Conservation (phyloP, 2,113 vertebrate species). For the Gambusia holbrooki region DNA sequence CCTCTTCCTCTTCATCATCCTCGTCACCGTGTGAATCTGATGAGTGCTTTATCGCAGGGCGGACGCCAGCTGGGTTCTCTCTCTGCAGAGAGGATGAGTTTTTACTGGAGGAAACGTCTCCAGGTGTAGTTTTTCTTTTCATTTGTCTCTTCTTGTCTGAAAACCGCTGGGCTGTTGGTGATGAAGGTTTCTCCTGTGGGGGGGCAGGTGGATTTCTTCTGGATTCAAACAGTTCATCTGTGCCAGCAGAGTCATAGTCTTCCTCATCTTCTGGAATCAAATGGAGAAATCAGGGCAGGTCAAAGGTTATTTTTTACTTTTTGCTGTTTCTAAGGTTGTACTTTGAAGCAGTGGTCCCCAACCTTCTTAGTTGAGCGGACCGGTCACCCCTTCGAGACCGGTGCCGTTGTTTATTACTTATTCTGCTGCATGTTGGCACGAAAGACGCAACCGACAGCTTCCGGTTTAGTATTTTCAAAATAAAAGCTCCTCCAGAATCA, state of each 20-base stretch:
- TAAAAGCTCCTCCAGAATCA: too few species aligned
- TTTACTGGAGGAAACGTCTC: slow-evolving; percentile 63
- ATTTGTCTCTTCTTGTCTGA: slow-evolving; percentile 9
- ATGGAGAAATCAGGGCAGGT: not conserved
- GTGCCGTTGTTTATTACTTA: too few species aligned
- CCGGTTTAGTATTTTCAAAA: too few species aligned
- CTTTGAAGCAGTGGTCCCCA: not conserved
- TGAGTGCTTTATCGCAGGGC: not conserved
- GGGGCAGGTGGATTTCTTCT: slow-evolving; percentile 47
- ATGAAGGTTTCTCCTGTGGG: not conserved
- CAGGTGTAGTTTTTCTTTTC: slow-evolving; percentile 18
- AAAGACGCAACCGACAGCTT: too few species aligned
- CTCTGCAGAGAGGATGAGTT: not conserved
- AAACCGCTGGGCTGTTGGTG: not conserved
- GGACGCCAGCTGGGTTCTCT: not conserved
- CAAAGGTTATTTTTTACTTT: not conserved
- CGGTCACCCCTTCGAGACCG: too few species aligned
- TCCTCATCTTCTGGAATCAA: slow-evolving; percentile 61
- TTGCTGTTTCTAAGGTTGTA: not conserved
- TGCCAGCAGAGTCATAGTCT: slow-evolving; percentile 87
- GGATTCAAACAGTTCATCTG: slow-evolving; percentile 88
- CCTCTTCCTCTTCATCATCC: slow-evolving; percentile 29
- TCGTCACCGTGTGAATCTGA: slow-evolving; percentile 30
- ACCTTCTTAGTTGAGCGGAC: too few species aligned
- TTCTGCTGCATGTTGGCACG: too few species aligned